Conservation (phyloP, 1,140 invertebrate species). For the Holcopasites calliopsidis region DNA sequence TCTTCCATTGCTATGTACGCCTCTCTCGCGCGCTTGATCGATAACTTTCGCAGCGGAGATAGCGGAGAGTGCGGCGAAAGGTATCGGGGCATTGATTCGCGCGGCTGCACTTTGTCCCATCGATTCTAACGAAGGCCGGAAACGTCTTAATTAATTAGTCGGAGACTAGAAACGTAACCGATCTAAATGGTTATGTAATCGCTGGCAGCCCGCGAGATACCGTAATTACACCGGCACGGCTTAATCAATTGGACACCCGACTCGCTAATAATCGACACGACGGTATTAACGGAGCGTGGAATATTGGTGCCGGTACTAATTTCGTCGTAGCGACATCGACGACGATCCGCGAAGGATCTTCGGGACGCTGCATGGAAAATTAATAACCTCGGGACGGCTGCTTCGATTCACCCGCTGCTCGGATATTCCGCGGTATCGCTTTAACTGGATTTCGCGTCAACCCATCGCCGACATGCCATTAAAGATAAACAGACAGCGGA, state of each 20-base stretch:
- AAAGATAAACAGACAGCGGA: neutral
- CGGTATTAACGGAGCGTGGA: conserved; percentile 65
- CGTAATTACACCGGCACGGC: conserved; percentile 65
- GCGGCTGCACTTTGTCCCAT: neutral
- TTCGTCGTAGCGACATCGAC: conserved; percentile 28
- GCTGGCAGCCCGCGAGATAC: conserved; percentile 55
- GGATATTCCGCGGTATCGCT: neutral
- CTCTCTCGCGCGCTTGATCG: neutral
- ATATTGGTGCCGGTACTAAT: conserved; percentile 66
- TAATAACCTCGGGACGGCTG: neutral
- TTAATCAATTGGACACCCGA: conserved; percentile 70
- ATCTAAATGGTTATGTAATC: conserved; percentile 57
- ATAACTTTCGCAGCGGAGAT: neutral
- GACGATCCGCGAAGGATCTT: conserved; percentile 15
- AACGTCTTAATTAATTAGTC: conserved; percentile 57
- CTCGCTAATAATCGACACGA: conserved; percentile 68
- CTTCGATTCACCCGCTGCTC: neutral
- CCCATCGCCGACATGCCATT: too few relatives aligned
- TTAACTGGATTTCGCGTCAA: neutral
- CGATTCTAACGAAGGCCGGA: conserved; percentile 8
- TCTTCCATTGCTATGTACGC: neutral
- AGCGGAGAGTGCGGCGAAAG: neutral
- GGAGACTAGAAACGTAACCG: conserved; percentile 25
- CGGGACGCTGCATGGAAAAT: neutral
- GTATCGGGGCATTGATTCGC: neutral